Percentiles rank a stretch among this genome's conserved stretches.
Conservation (phyloP, 35 echinoderm and acorn worm species). For the Ophioderma brevispina region DNA sequence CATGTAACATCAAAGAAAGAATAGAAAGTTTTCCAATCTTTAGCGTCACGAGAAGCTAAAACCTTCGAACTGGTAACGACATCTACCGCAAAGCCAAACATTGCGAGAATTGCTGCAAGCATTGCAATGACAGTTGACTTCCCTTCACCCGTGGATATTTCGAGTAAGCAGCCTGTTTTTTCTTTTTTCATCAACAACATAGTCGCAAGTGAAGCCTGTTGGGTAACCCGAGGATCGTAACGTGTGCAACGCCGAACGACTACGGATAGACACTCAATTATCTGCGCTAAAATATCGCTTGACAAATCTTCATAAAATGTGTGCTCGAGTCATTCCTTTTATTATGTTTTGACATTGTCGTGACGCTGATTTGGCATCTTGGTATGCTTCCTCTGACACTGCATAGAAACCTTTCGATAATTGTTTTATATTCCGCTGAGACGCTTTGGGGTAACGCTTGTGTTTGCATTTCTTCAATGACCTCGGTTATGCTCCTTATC, state of each 20-base stretch:
- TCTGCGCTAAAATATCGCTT: background rate
- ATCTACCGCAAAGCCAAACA: conserved; percentile 12
- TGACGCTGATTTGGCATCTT: background rate
- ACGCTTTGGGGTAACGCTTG: background rate
- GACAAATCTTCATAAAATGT: background rate
- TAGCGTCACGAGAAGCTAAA: background rate
- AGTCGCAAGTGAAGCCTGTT: conserved; percentile 2
- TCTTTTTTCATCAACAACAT: background rate
- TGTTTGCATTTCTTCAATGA: conserved; percentile 1
- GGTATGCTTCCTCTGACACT: background rate
- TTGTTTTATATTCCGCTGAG: background rate
- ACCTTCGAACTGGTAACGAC: background rate
- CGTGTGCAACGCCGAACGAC: background rate
- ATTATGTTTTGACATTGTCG: background rate
- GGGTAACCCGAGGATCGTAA: background rate
- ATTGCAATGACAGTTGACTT: background rate
- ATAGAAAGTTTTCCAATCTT: background rate
- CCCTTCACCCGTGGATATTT: background rate
- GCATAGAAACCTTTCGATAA: background rate
- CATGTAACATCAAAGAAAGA: background rate
- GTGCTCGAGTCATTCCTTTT: background rate
- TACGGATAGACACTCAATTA: background rate
- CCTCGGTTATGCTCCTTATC: background rate
- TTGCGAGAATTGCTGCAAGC: background rate
- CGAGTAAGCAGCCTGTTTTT: background rate